These are phyloP conservation scores for Hetaerina titia DNA, from an alignment of 2,888 invertebrate genomes.

Conservation along the genomic window DNA sequence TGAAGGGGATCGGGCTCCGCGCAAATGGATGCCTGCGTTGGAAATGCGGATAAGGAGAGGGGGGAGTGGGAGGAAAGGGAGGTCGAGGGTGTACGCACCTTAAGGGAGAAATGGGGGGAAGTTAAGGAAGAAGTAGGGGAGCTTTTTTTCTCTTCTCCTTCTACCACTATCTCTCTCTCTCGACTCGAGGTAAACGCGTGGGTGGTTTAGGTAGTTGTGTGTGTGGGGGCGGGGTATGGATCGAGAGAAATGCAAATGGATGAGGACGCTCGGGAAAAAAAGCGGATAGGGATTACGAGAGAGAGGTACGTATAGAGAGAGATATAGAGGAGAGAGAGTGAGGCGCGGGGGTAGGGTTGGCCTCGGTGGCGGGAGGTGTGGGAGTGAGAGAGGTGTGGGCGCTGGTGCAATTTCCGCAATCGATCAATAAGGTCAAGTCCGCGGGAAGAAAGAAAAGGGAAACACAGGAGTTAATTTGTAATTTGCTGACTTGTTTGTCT, in stretches of 20 bases:
- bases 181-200: background rate
- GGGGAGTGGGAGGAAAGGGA: background rate
- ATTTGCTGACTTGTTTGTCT: background rate
- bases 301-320: background rate
- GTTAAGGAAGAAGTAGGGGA: background rate
- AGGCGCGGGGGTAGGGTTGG: background rate
- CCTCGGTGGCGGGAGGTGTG: background rate
- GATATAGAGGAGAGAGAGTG: background rate
- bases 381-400: background rate
- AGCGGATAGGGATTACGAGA: background rate
- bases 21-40: background rate
- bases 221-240: background rate
- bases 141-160: background rate
- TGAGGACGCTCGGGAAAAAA: background rate
- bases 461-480: background rate
- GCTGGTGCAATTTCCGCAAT: constrained; percentile 45
- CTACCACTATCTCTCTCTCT: background rate
- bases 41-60: background rate
- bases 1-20: background rate
- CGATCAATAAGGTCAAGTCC: constrained; percentile 39
- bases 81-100: background rate
- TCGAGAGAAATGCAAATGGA: background rate
- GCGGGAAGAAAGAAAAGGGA: background rate
- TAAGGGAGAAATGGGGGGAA: background rate
- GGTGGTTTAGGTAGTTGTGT: no score